Evolutionary conservation across 2,888 invertebrate species (phyloP).

Genomic region (Psococerastis gibbosa): DNA sequence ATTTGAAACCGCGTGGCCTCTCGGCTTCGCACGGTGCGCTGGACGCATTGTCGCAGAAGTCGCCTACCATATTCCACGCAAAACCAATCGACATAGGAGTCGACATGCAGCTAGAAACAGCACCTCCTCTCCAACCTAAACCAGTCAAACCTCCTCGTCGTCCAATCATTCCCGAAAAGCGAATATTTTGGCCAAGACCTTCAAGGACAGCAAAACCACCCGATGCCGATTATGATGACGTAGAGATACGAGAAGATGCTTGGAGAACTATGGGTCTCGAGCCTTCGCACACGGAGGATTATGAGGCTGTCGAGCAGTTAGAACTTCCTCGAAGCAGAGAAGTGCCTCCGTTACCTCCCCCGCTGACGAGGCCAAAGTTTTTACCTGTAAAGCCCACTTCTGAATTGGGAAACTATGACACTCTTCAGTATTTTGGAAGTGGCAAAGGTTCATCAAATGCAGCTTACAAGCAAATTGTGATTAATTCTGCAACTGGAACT

Average conservation of each 20-base stretch:
- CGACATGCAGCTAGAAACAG: slow-evolving; percentile 22
- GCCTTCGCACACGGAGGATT: slow-evolving; percentile 45
- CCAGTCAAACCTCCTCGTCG: slow-evolving; percentile 39
- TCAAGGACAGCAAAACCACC: slow-evolving; percentile 2
- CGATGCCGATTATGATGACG: slow-evolving; percentile 44
- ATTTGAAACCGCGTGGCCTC: slow-evolving; percentile 1
- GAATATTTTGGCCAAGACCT: slow-evolving; percentile 18
- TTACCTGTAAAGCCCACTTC: slow-evolving; percentile 9
- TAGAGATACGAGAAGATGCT: slow-evolving; percentile 57
- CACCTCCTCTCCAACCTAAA: slow-evolving; percentile 36
- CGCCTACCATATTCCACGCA: slow-evolving; percentile 7
- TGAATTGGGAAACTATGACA: slow-evolving; percentile 46
- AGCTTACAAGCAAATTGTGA: slow-evolving; percentile 50
- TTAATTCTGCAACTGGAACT: slow-evolving; percentile 21
- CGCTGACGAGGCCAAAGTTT: slow-evolving; percentile 5
- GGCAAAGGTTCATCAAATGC: slow-evolving; percentile 44
- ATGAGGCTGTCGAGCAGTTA: neutral
- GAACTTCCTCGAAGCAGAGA: neutral
- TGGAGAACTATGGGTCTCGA: slow-evolving; percentile 65
- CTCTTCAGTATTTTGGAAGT: slow-evolving; percentile 61
- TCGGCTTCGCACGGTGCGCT: neutral
- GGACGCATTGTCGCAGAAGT: neutral
- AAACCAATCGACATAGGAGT: slow-evolving; percentile 9
- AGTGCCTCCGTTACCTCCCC: slow-evolving; percentile 8
- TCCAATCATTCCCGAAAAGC: slow-evolving; percentile 12